Evolutionary conservation across 2,888 invertebrate genomes (phyloP).

Genomic region (Amphipoea lucens): DNA sequence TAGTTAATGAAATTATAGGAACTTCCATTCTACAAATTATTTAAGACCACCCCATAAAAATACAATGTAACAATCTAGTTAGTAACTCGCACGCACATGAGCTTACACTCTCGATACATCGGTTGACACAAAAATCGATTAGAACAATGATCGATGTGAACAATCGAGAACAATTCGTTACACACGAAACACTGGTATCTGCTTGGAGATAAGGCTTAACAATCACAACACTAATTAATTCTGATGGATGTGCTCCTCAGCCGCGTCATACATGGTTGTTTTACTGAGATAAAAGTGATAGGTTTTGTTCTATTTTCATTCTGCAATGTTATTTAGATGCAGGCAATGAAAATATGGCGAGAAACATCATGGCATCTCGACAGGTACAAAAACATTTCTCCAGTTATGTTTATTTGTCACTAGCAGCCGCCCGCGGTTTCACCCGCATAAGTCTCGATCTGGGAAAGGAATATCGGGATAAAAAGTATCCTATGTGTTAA

Average conservation of each 20-base stretch:
- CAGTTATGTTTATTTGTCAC: not conserved
- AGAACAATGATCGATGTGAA: conserved; percentile 75
- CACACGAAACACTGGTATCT: conserved; percentile 70
- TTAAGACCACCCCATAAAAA: conserved; percentile 15
- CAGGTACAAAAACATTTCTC: not conserved
- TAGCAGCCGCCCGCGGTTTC: too few species aligned
- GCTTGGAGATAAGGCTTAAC: conserved; percentile 71
- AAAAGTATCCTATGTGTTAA: too few species aligned
- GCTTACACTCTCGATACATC: conserved; percentile 43
- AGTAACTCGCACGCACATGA: conserved; percentile 27
- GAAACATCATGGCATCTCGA: not conserved
- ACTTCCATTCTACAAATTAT: not conserved
- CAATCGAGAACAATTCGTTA: conserved; percentile 73
- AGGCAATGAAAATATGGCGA: not conserved
- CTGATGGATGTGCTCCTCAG: conserved; percentile 76
- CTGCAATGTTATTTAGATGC: not conserved
- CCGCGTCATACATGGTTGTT: conserved; percentile 24
- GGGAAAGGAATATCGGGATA: too few species aligned
- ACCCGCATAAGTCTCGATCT: too few species aligned
- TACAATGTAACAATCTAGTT: conserved; percentile 14
- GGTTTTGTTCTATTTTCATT: not conserved
- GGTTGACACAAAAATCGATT: conserved; percentile 64
- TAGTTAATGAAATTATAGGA: too few species aligned
- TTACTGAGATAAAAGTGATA: conserved; percentile 33
- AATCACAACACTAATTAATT: conserved; percentile 80